phyloP scores from a whole-genome alignment of 2,113 vertebrate genomes.

The Mastomys natalensis region DNA sequence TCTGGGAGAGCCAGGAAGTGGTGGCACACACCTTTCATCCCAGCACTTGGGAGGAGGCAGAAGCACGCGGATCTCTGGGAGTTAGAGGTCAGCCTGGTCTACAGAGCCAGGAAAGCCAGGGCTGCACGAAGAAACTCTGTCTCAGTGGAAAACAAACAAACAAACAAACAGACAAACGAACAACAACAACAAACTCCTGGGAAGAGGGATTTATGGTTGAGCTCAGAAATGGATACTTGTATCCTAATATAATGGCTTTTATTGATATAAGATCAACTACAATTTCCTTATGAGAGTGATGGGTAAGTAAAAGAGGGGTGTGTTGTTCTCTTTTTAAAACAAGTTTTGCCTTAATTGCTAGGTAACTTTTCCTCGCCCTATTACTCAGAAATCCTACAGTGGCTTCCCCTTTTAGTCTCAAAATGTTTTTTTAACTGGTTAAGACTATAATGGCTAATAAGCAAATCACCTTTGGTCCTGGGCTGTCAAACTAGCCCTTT shows the following conservation, averaged over 20 bases:
- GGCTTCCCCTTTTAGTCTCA: background rate
- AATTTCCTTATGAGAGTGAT: conserved; percentile 15
- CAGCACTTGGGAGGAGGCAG: too few relatives aligned
- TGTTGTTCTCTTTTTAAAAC: conserved; percentile 2
- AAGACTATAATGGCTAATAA: conserved; percentile 53
- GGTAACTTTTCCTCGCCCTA: background rate
- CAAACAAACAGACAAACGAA: too few relatives aligned
- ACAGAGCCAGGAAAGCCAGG: too few relatives aligned
- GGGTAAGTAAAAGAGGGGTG: background rate
- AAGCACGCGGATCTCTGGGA: too few relatives aligned
- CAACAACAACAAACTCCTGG: background rate
- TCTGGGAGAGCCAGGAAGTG: too few relatives aligned
- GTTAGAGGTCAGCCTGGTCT: too few relatives aligned
- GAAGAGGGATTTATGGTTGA: background rate
- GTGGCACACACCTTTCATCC: too few relatives aligned
- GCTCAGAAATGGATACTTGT: background rate
- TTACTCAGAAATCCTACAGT: conserved; percentile 4
- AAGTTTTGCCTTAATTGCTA: conserved; percentile 11
- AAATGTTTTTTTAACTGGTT: conserved; percentile 46
- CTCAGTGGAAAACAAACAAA: too few relatives aligned
- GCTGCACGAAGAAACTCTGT: too few relatives aligned
- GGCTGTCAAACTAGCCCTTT: conserved; percentile 58
- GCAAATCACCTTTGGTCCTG: conserved; percentile 42
- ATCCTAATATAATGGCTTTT: conserved; percentile 6
- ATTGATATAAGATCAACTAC: background rate